Percentiles rank a stretch among this genome's conserved stretches.
Evolutionary conservation across 2,888 invertebrate species (phyloP).

Genomic region (Syrphus vitripennis): DNA sequence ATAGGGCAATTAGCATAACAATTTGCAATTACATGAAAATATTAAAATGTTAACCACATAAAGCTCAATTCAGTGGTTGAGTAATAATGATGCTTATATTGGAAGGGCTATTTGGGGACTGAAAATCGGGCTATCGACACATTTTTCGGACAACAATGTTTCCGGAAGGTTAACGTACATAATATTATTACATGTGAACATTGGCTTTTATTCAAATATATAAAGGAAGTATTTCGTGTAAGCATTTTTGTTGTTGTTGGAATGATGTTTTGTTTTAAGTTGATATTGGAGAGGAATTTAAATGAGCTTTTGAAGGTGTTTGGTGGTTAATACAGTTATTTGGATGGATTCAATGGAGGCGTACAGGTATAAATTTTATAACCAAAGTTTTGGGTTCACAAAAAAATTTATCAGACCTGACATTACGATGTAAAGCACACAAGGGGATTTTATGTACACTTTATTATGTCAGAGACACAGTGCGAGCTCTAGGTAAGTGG

Average conservation of each 20-base stretch:
- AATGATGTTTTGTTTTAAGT: not conserved
- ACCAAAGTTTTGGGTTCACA: too few relatives aligned
- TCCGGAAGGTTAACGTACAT: constrained; percentile 41
- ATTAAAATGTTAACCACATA: constrained; percentile 65
- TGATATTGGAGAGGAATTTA: not conserved
- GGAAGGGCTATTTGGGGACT: not conserved
- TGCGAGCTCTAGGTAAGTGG: too few relatives aligned
- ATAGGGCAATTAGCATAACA: constrained; percentile 65
- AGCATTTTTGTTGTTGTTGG: not conserved
- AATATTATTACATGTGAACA: constrained; percentile 50
- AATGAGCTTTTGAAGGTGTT: not conserved
- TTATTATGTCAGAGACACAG: too few relatives aligned
- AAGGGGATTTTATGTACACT: too few relatives aligned
- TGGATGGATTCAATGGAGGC: too few relatives aligned
- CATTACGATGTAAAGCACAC: too few relatives aligned
- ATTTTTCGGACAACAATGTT: constrained; percentile 11
- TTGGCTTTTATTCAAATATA: constrained; percentile 8
- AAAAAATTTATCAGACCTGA: too few relatives aligned
- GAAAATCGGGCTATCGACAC: constrained; percentile 12
- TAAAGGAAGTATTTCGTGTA: not conserved
- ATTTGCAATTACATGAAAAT: constrained; percentile 66
- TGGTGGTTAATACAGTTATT: not conserved
- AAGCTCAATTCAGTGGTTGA: constrained; percentile 28
- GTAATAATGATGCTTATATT: constrained; percentile 25
- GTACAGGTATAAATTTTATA: too few relatives aligned